Evolutionary conservation across 2,888 invertebrate species (phyloP), one percentile per base, ranked within the genome.

Genomic region (Melipona beecheii): DNA sequence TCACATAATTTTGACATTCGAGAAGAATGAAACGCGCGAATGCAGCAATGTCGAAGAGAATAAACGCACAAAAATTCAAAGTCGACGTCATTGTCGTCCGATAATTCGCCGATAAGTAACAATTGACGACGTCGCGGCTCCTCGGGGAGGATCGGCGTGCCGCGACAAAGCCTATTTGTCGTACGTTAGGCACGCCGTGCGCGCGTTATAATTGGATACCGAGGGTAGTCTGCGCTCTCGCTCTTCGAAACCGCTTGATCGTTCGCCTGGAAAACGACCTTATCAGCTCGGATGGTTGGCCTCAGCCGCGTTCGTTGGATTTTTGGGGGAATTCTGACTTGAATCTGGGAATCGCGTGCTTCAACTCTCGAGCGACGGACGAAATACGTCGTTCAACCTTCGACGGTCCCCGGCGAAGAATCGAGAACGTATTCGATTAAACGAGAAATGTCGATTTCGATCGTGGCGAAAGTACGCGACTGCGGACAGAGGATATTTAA

Each of bases 31-130:
- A 31, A 31, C 31, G 31, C 31, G 31, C 4, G 31, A 0, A 31
- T n/a, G n/a, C 36, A 36, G 9, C 9, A 36, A 36, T 36, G 36
- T 36, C 11, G 11, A 43, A 43, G 43, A 11, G 43, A 9, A 43
- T 11, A 43, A 9, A 36, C 27, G 27, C 27, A 27, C 27, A 27
- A 27, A 27, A 27, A 27, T 1, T 27, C 9, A 27, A 43, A 9
- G 4, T 15, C 4, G 56, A 2, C 24, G 27, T 60, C 60, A 27
- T 27, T 86, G 75, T 60, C 73, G 71, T 73, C 64, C 65, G 43
- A 75, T 69, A 84, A 71, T 69, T 77, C 56, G 65, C 43, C 50
- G 49, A 56, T 84, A 89, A 89, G 84, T 86, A 89, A 83, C 84
- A 86, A 87, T 87, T 89, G 87, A 87, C 75, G 78, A 82, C 56